phyloP scores from a whole-genome alignment of 2,888 invertebrate species.

The Drosophila meridionalis region DNA sequence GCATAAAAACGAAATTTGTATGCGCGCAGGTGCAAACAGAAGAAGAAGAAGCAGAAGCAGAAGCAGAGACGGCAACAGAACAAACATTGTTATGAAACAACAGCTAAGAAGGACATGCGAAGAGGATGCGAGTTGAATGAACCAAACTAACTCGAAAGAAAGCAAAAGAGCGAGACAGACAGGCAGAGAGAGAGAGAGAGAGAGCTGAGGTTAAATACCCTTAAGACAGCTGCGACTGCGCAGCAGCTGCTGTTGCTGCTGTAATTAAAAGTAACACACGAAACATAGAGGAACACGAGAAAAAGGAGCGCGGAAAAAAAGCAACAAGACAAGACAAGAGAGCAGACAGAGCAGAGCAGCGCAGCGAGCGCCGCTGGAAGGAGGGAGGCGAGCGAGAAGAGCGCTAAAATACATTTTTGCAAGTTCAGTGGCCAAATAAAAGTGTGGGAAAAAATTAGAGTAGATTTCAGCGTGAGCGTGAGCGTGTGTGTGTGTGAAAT shows the following conservation, averaged over 20 bases:
- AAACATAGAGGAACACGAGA: conserved; percentile 26
- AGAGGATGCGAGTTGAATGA: conserved; percentile 70
- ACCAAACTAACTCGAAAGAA: conserved; percentile 51
- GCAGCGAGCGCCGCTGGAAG: background rate
- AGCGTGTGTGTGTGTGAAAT: background rate
- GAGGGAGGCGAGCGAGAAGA: background rate
- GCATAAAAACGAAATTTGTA: conserved; percentile 25
- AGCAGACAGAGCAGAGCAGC: background rate
- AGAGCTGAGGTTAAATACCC: conserved; percentile 58
- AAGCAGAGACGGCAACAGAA: background rate
- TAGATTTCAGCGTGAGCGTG: conserved; percentile 1
- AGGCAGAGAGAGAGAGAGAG: conserved; percentile 8
- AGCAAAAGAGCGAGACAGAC: background rate
- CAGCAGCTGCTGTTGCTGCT: conserved; percentile 57
- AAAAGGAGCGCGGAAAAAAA: conserved; percentile 37
- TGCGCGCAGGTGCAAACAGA: conserved; percentile 50
- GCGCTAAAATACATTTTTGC: conserved; percentile 39
- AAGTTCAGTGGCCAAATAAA: conserved; percentile 66
- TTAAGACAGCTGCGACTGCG: conserved; percentile 72
- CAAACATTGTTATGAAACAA: conserved; percentile 44
- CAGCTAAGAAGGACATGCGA: conserved; percentile 25
- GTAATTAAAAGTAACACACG: conserved; percentile 73
- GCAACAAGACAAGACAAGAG: conserved; percentile 29
- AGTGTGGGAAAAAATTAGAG: conserved; percentile 24
- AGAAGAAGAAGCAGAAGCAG: conserved; percentile 12